Conservation (phyloP, 2,113 vertebrate genomes). For the Propithecus coquereli region DNA sequence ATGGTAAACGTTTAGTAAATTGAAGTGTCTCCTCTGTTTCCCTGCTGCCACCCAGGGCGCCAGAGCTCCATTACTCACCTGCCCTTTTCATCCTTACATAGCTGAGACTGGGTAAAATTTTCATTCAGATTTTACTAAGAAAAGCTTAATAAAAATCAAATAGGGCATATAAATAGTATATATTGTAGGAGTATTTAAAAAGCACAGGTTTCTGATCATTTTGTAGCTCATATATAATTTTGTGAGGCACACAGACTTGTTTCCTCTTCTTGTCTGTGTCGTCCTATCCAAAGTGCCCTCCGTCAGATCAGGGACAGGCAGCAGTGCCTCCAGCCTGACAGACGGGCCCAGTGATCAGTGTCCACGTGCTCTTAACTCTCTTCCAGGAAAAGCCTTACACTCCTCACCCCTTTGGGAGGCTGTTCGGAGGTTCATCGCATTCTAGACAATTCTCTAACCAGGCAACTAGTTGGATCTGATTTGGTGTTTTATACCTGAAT, state of each 20-base stretch:
- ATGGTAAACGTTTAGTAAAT: not conserved
- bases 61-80: not conserved
- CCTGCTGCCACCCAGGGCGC: not conserved
- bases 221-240: not conserved
- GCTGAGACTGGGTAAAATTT: not conserved
- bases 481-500: not conserved
- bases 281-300: not conserved
- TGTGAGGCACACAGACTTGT: not conserved
- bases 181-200: not conserved
- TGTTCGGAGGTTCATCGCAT: not conserved
- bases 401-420: not conserved
- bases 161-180: not conserved
- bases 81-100: not conserved
- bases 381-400: not conserved
- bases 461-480: not conserved
- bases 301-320: not conserved
- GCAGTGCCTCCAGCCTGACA: not conserved
- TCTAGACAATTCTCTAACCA: not conserved
- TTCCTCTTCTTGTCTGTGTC: not conserved
- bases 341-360: fast-evolving
- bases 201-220: not conserved
- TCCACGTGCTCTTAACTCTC: not conserved
- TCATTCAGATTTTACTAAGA: slow-evolving; percentile 18
- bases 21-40: not conserved
- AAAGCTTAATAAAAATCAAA: slow-evolving; percentile 30